Evolutionary conservation across 1,140 invertebrate species (phyloP).

Genomic region (Panulirus ornatus): DNA sequence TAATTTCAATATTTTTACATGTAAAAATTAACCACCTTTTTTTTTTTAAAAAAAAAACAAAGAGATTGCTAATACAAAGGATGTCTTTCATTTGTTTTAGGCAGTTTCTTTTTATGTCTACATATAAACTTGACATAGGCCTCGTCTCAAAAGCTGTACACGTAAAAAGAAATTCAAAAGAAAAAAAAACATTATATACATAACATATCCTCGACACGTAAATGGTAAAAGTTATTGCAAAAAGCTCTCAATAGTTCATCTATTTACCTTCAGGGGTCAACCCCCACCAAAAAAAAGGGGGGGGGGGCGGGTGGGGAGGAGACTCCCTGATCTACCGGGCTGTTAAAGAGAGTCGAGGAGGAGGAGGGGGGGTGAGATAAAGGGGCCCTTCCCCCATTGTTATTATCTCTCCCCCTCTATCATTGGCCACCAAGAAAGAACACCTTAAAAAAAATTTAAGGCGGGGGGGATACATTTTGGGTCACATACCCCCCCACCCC

Average conservation of each 20-base stretch:
- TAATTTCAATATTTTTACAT: no score
- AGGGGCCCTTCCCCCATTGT: no score
- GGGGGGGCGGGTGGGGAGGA: no score
- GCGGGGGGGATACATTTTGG: neutral
- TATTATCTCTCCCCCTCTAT: no score
- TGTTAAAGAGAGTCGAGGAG: neutral
- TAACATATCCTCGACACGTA: neutral
- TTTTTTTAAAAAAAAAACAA: neutral
- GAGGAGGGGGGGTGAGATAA: no score
- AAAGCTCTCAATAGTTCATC: constrained; percentile 12
- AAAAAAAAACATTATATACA: no score
- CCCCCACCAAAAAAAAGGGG: neutral
- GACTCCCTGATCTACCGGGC: neutral
- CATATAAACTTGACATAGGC: neutral
- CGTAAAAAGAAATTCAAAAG: no score
- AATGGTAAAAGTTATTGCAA: constrained; percentile 5
- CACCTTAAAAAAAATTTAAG: neutral
- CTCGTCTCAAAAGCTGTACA: constrained; percentile 14
- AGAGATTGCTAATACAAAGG: neutral
- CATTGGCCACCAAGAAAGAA: neutral
- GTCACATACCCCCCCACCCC: neutral
- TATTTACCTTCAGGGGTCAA: constrained; percentile 7
- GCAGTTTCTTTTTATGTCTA: neutral
- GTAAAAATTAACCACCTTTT: no score
- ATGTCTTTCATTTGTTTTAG: neutral